Conservation (phyloP, 2,113 vertebrate genomes). For the Gambusia holbrooki region DNA sequence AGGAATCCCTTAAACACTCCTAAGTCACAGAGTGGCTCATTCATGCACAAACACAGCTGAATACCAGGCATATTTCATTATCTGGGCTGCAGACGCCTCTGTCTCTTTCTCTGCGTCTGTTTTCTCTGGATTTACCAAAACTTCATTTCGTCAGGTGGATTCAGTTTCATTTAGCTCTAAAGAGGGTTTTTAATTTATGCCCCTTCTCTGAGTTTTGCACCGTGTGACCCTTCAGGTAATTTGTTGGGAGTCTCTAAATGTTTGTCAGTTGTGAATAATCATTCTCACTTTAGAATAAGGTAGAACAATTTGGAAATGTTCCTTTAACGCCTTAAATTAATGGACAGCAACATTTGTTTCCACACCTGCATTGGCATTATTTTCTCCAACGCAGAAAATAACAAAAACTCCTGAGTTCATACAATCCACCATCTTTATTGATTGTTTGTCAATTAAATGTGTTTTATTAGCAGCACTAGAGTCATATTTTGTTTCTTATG, state of each 20-base stretch:
- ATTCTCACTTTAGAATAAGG: background rate
- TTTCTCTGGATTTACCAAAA: slow-evolving; percentile 6
- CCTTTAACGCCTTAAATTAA: background rate
- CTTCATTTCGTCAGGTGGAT: too few relatives aligned
- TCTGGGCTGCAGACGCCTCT: slow-evolving; percentile 47
- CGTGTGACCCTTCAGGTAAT: background rate
- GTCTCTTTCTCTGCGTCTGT: slow-evolving; percentile 40
- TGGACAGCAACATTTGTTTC: too few relatives aligned
- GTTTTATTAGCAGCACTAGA: too few relatives aligned
- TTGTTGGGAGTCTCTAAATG: background rate
- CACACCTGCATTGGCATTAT: too few relatives aligned
- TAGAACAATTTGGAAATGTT: background rate
- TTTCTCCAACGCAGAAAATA: too few relatives aligned
- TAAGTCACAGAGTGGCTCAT: slow-evolving; percentile 55
- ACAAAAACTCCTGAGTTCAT: background rate
- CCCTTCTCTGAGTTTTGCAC: background rate
- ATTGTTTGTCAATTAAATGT: background rate
- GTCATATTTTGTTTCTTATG: background rate
- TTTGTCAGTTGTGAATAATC: background rate
- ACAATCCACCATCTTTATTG: background rate
- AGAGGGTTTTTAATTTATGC: too few relatives aligned
- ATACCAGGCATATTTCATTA: slow-evolving; percentile 70
- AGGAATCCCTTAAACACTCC: slow-evolving; percentile 55
- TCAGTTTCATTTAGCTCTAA: too few relatives aligned
- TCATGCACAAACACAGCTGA: slow-evolving; percentile 67